Evolutionary conservation across 2,113 vertebrate genomes (phyloP).

Genomic region (Pelusios castaneus): DNA sequence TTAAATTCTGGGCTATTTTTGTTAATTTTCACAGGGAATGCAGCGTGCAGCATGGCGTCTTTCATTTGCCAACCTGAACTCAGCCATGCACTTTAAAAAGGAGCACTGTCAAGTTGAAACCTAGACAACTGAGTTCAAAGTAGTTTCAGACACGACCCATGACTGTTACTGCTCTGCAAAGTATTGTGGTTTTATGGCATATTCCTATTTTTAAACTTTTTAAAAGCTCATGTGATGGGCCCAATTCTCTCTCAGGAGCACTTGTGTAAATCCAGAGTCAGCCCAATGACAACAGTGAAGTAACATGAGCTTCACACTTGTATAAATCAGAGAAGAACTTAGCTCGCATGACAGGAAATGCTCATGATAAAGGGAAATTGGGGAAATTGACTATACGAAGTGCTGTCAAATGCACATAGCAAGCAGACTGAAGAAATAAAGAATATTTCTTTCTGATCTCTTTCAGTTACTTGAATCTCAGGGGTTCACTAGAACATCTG

Average conservation of each 20-base stretch:
- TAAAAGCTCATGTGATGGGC: not conserved
- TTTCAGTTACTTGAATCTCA: not conserved
- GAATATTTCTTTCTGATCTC: not conserved
- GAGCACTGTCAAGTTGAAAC: not conserved
- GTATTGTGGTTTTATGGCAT: not conserved
- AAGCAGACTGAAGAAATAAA: not conserved
- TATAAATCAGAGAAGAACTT: not conserved
- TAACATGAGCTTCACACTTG: not conserved
- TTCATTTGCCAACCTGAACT: not conserved
- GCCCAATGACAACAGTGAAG: not conserved
- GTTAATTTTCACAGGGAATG: not conserved
- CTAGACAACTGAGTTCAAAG: not conserved
- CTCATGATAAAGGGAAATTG: not conserved
- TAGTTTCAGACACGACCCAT: not conserved
- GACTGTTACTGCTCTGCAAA: not conserved
- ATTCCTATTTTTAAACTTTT: not conserved
- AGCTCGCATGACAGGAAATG: not conserved
- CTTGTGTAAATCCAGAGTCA: not conserved
- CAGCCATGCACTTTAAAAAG: not conserved
- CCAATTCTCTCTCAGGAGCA: not conserved
- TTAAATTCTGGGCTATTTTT: not conserved
- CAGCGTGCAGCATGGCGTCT: not conserved
- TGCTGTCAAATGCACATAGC: not conserved
- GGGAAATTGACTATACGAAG: not conserved
- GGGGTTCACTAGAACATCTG: not conserved